phyloP scores from a whole-genome alignment of 2,113 vertebrate species.

The Chascanopsetta lugubris region DNA sequence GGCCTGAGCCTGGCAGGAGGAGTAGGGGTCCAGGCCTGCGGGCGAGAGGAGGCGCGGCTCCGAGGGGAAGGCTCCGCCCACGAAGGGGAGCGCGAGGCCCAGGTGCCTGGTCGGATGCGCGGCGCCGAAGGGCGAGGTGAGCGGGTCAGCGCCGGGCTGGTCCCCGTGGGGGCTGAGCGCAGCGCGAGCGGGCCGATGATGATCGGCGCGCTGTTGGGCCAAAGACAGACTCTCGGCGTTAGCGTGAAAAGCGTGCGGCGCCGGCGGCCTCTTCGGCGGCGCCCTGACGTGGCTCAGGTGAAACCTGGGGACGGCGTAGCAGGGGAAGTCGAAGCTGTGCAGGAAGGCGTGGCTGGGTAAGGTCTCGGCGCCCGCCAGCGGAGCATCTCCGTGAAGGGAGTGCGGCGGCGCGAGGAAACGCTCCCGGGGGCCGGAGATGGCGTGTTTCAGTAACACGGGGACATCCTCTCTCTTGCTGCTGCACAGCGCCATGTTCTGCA shows the following conservation, averaged over 20 bases:
- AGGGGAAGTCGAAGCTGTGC: conserved; percentile 58
- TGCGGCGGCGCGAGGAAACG: conserved; percentile 53
- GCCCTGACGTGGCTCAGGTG: conserved; percentile 46
- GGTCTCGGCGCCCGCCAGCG: conserved; percentile 32
- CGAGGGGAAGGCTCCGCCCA: conserved; percentile 32
- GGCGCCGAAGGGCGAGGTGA: conserved; percentile 9
- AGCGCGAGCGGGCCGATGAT: conserved; percentile 24
- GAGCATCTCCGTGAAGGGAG: conserved; percentile 59
- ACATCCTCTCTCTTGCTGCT: conserved; percentile 56
- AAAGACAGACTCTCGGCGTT: conserved; percentile 22
- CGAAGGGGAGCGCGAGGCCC: conserved; percentile 23
- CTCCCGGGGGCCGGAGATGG: conserved; percentile 65
- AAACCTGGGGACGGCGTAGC: conserved; percentile 67
- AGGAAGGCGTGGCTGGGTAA: conserved; percentile 65
- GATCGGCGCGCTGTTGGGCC: conserved; percentile 30
- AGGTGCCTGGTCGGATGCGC: conserved; percentile 29
- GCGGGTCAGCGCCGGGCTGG: conserved; percentile 10
- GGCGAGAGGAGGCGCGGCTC: conserved; percentile 40
- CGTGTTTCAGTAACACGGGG: conserved; percentile 63
- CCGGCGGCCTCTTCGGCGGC: conserved; percentile 50
- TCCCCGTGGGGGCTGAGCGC: conserved; percentile 27
- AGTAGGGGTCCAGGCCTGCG: conserved; percentile 31
- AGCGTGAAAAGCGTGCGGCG: conserved; percentile 28
- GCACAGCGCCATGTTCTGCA: conserved; percentile 69
- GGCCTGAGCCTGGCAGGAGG: conserved; percentile 40